Base-by-base conservation (phyloP, 1,140 invertebrate species). In the Bradysia coprophila region DNA sequence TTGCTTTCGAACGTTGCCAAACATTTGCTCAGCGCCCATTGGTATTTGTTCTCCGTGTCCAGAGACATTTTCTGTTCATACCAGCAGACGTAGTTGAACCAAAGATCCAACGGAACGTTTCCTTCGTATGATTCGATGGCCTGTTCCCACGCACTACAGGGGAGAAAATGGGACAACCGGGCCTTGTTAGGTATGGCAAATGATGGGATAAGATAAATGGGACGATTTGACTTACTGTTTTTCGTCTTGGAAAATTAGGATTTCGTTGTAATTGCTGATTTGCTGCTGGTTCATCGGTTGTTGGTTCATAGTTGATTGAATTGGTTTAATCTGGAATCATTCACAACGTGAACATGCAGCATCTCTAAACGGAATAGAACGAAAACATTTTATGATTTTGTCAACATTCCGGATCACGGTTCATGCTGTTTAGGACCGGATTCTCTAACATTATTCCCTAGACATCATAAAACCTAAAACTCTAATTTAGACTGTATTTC, bases 51-150 rank as follows among this genome's bases (percentile, higher is more conserved):
- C 53, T 90, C 82, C 49, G 78, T 77, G 21, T 85, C 85, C 63
- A 80, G 78, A 58, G 81, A 86, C 10, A 82, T 82, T 62, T 78
- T 84, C 54, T 92, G 86, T 55, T 93, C 88, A 28, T 87, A 73
- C 88, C 88, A 93, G 31, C 76, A 72, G 37, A 90, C 86, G 54
- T 91, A 93, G 47, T 82, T 77, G 54, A 81, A 85, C 81, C 86
- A 89, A 45, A 81, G 76, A 53, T 86, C 79, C 40, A 93, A 59
- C 4, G 87, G 87, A 67, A 93, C 89, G 46, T 78, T 69, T 11
- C 88, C 88, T 49, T 76, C 71, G 54, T 92, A 92, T 42, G 74
- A 73, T 46, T 75, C 71, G 44, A 94, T 77, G 42, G 75, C 73
- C 52, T 75, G 69, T 67, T 93, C 88, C 71, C 84, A 85, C 51